Percentiles rank a stretch among this genome's conserved stretches.
phyloP scores from a whole-genome alignment of 2,797 vertebrate genomes.

The Helarctos malayanus region DNA sequence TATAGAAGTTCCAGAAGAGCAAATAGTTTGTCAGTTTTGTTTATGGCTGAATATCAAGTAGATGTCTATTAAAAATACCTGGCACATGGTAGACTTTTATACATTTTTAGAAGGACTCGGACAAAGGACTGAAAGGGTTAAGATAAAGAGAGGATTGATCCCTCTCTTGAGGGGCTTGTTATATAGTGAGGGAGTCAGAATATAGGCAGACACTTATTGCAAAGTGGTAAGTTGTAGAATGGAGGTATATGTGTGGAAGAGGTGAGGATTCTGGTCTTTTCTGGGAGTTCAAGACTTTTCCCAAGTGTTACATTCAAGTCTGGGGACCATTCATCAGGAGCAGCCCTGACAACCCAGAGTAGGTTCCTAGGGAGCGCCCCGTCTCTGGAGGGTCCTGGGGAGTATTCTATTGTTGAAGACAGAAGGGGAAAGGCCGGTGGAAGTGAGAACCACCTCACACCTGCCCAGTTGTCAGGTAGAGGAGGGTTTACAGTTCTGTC shows the following conservation, averaged over 20 bases:
- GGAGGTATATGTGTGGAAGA: neutral
- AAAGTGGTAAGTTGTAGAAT: neutral
- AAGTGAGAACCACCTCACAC: too few relatives aligned
- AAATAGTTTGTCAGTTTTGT: neutral
- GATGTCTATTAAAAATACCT: neutral
- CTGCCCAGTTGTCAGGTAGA: neutral
- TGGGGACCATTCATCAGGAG: neutral
- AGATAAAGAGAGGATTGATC: neutral
- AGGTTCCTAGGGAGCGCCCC: accelerated
- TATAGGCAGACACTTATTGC: too few relatives aligned
- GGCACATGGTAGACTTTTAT: neutral
- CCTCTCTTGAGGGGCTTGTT: neutral
- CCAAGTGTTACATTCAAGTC: neutral
- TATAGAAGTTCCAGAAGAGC: neutral
- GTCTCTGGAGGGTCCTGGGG: neutral
- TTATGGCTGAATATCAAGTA: neutral
- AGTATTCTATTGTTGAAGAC: neutral
- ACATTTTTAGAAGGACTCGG: neutral
- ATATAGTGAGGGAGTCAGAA: neutral
- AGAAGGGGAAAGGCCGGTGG: neutral
- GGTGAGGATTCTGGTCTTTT: neutral
- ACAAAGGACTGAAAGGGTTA: neutral
- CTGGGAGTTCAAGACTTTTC: neutral
- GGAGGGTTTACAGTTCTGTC: neutral
- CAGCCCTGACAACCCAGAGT: neutral